Evolutionary conservation across 1,140 invertebrate genomes (phyloP).

Genomic region (Atopsyche davidsoni): DNA sequence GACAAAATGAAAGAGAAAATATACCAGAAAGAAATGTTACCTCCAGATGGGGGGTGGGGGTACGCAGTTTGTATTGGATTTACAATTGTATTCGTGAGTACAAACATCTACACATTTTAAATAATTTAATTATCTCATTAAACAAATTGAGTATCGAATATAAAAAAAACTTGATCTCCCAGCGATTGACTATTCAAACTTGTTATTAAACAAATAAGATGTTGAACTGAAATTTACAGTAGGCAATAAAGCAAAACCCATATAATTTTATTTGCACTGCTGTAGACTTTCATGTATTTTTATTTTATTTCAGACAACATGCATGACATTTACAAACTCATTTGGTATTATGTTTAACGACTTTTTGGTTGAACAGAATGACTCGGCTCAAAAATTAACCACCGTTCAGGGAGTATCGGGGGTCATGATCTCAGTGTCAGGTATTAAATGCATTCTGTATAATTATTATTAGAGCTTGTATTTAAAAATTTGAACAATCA

Average conservation of each 20-base stretch:
- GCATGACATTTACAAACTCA: conserved; percentile 50
- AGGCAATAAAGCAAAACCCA: too few species aligned
- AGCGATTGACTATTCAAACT: too few species aligned
- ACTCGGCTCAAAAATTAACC: conserved; percentile 52
- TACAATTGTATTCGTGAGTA: conserved; percentile 36
- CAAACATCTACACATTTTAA: not conserved
- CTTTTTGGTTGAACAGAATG: conserved; percentile 51
- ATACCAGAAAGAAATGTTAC: conserved; percentile 16
- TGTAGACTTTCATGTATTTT: too few species aligned
- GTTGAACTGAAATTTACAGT: too few species aligned
- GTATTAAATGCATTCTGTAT: too few species aligned
- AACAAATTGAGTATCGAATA: too few species aligned
- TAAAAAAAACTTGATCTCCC: too few species aligned
- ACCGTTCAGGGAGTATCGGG: conserved; percentile 44
- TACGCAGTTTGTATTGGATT: conserved; percentile 34
- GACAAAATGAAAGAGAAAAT: not conserved
- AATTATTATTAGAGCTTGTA: too few species aligned
- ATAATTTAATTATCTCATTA: not conserved
- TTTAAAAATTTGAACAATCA: too few species aligned
- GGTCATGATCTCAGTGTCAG: conserved; percentile 42
- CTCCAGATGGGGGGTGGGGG: conserved; percentile 40
- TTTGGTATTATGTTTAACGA: conserved; percentile 61
- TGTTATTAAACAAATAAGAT: too few species aligned
- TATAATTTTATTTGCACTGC: too few species aligned
- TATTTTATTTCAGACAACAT: conserved; percentile 42